phyloP scores from a whole-genome alignment of 2,113 vertebrate species.

The Saguinus midas region DNA sequence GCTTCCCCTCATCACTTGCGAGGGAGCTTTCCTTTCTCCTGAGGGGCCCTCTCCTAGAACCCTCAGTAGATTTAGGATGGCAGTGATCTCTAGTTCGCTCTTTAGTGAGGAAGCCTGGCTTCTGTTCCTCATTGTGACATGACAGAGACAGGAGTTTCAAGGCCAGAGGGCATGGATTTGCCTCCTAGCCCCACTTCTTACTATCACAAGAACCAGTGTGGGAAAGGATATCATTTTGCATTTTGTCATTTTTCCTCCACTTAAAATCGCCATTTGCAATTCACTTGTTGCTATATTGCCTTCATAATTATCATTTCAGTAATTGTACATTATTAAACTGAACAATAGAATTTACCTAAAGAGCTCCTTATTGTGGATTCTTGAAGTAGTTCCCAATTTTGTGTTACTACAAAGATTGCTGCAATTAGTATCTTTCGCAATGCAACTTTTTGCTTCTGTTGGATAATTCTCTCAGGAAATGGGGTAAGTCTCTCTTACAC shows the following conservation, averaged over 20 bases:
- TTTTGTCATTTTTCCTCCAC: not conserved
- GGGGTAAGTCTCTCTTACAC: constrained; percentile 18
- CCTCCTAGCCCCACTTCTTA: not conserved
- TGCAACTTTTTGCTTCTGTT: constrained; percentile 8
- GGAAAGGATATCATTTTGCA: not conserved
- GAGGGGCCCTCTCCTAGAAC: not conserved
- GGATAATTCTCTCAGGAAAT: constrained; percentile 57
- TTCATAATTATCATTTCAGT: not conserved
- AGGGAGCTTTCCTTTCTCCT: not conserved
- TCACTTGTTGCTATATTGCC: not conserved
- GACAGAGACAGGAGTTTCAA: not conserved
- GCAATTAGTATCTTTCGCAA: constrained; percentile 33
- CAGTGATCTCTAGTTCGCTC: not conserved
- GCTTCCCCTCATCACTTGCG: too few relatives aligned
- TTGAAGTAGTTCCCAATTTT: constrained; percentile 27
- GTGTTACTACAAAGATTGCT: constrained; percentile 7
- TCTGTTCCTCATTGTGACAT: not conserved
- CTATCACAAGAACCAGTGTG: not conserved
- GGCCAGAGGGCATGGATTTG: not conserved
- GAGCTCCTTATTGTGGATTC: not conserved
- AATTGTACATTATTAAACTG: not conserved
- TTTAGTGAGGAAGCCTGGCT: not conserved
- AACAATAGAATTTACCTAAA: not conserved
- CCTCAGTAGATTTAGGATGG: not conserved
- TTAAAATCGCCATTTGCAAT: not conserved